Percentiles rank a stretch among this genome's conserved stretches.
These are phyloP conservation scores for Microchirus variegatus DNA, from an alignment of 2,797 vertebrate species.

Conservation along the genomic window DNA sequence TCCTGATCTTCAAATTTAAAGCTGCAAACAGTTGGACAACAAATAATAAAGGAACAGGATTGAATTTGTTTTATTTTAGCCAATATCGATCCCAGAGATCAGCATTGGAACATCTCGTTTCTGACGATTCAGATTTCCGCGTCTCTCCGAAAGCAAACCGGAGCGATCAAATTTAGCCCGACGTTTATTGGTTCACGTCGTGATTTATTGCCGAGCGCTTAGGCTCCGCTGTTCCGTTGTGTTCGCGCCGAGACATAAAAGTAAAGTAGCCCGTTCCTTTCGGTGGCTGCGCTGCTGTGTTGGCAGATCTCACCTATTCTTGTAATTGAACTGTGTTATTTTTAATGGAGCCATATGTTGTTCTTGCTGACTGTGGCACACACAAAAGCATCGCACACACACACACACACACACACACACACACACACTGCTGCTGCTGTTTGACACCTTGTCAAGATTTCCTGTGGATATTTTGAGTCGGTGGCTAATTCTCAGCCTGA, in stretches of 20 bases:
- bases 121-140: background rate
- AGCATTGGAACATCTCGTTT: background rate
- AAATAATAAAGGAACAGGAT: no score
- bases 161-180: no score
- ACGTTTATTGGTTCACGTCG: background rate
- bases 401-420: background rate
- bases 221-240: slow-evolving; percentile 4
- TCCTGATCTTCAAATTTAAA: no score
- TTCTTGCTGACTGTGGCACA: slow-evolving; percentile 62
- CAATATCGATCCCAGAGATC: background rate
- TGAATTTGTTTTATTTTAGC: no score
- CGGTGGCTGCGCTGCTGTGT: slow-evolving; percentile 41
- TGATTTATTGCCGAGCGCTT: slow-evolving; percentile 7
- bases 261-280: slow-evolving; percentile 32
- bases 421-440: slow-evolving; percentile 22
- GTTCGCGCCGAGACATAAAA: slow-evolving; percentile 42
- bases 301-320: slow-evolving; percentile 60
- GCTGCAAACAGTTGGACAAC: no score
- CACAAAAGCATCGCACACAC: slow-evolving; percentile 41
- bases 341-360: slow-evolving; percentile 73
- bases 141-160: background rate
- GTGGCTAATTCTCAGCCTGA: slow-evolving; percentile 20
- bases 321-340: slow-evolving; percentile 72
- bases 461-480: slow-evolving; percentile 29
- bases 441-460: slow-evolving; percentile 60